A percentile compares a stretch with the other conserved stretches of the same genome.
Conservation (phyloP, 2,888 invertebrate species). For the Meteorus cinctellus region DNA sequence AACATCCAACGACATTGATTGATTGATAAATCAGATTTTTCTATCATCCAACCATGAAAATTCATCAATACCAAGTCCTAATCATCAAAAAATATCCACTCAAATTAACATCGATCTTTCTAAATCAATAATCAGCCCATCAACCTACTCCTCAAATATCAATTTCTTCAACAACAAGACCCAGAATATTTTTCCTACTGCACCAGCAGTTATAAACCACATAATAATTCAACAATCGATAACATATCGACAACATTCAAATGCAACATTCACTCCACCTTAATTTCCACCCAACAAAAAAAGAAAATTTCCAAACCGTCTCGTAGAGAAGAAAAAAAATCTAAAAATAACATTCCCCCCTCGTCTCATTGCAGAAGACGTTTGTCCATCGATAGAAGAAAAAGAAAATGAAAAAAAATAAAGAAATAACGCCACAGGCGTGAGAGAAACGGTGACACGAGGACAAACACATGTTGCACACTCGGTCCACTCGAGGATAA, state of each 20-base stretch:
- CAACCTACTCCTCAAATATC: no score
- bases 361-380: background rate
- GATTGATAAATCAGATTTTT: no score
- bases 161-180: no score
- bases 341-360: background rate
- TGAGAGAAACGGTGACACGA: conserved; percentile 44
- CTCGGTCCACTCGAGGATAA: conserved; percentile 54
- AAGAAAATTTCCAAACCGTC: background rate
- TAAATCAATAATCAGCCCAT: no score
- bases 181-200: no score
- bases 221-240: background rate
- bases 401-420: background rate
- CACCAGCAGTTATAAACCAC: no score
- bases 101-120: no score
- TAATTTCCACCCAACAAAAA: background rate
- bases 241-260: background rate
- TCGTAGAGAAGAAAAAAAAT: background rate
- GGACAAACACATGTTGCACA: conserved; percentile 71
- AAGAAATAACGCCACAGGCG: background rate
- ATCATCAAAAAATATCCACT: no score
- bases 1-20: no score
- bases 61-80: no score
- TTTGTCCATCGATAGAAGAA: background rate
- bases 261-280: no score
- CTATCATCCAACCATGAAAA: no score